Base-by-base conservation (phyloP, 2,888 invertebrate genomes). In the Parnassius glacialis region DNA sequence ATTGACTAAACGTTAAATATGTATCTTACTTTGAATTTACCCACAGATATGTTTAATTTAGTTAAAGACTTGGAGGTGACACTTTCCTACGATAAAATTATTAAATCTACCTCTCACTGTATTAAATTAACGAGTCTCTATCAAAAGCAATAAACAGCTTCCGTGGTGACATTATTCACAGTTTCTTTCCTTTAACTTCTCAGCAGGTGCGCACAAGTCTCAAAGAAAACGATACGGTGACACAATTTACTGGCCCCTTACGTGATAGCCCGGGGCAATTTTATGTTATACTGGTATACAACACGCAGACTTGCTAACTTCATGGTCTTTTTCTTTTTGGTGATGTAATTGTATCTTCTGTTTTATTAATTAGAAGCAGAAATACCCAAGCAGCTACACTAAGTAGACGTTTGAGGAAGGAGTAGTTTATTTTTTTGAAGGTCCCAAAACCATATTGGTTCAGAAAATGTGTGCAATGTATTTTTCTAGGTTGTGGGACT, bases 211-310 rank as follows among this genome's bases (percentile, higher is more conserved):
- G 7, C 45, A n/a, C 45, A 12, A 7, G 42, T 47, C 45, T 16
- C 13, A 10, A n/a, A 25, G 48, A 50, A 50, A 53, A 54, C 20
- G 59, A 52, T 54, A 42, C 44, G 43, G 43, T 55, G 60, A 25
- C 20, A 44, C 51, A 52, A 75, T 74, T 74, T 75, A 75, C 71
- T 68, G 64, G 67, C 64, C 57, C 41, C 65, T 75, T 69, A 69
- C 75, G 72, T 74, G 75, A 75, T 65, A 54, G 67, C 75, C 70
- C 48, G 64, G 57, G 65, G 75, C 69, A 52, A 52, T 63, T 62
- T 67, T 67, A 65, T 67, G 66, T 69, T 67, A 68, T 69, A 74
- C 69, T 66, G 60, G 59, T 63, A 20, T 42, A 58, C 43, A 43
- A 64, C 74, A 74, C 70, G 73, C 72, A 65, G 11, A 25, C 5